Conservation (phyloP, 1,140 invertebrate genomes). For the Panulirus ornatus region DNA sequence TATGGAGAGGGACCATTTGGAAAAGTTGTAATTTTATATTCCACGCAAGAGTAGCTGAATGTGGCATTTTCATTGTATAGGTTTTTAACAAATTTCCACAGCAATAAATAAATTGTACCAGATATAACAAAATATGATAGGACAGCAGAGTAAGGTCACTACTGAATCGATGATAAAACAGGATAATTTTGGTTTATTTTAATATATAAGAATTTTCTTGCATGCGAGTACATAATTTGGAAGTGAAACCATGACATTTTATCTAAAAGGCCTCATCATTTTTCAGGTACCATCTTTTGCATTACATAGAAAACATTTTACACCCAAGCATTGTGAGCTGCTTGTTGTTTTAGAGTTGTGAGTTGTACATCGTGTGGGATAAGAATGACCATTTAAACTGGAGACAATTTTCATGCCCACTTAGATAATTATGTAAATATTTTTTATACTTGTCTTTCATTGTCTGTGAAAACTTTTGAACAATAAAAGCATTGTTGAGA, state of each 20-base stretch:
- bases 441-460: slow-evolving; percentile 73
- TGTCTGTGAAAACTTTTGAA: slow-evolving; percentile 69
- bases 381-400: slow-evolving; percentile 62
- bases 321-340: slow-evolving; percentile 42
- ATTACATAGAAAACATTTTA: not conserved
- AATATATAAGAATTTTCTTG: not conserved
- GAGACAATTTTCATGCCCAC: slow-evolving; percentile 53
- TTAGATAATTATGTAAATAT: slow-evolving; percentile 63
- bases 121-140: no score
- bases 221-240: no score
- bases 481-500: slow-evolving; percentile 66
- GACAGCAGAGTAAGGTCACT: not conserved
- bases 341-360: slow-evolving; percentile 33
- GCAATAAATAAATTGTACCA: slow-evolving; percentile 14
- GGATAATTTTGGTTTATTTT: not conserved
- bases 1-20: slow-evolving; percentile 32
- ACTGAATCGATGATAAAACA: not conserved
- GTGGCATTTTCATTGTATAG: slow-evolving; percentile 6
- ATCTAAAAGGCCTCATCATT: not conserved
- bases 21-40: slow-evolving; percentile 25
- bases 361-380: slow-evolving; percentile 21
- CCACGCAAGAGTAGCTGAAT: not conserved
- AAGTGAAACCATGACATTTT: not conserved
- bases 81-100: slow-evolving; percentile 7
- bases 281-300: not conserved